Evolutionary conservation across 1,140 invertebrate genomes (phyloP).

Genomic region (Gonatopus flavifemur): DNA sequence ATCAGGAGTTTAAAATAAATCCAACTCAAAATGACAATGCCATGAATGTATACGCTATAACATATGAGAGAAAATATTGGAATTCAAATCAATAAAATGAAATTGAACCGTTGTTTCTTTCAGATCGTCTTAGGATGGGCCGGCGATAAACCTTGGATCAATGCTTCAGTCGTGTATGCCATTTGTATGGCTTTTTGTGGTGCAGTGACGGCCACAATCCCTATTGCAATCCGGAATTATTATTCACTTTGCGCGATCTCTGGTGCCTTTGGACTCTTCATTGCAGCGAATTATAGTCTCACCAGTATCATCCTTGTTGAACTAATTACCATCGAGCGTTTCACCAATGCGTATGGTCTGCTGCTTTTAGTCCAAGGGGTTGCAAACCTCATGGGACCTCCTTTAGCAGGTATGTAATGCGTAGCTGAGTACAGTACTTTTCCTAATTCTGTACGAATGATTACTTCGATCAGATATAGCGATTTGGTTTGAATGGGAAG

Average conservation of each 20-base stretch:
- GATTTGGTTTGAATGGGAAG: too few relatives aligned
- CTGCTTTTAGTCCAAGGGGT: constrained; percentile 85
- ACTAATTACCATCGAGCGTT: constrained; percentile 80
- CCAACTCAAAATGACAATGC: too few relatives aligned
- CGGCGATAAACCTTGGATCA: constrained; percentile 77
- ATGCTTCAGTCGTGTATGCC: constrained; percentile 75
- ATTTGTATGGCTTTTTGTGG: constrained; percentile 79
- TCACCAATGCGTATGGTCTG: constrained; percentile 88
- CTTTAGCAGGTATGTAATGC: constrained; percentile 74
- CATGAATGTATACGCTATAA: too few relatives aligned
- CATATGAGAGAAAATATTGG: neutral
- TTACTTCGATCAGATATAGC: too few relatives aligned
- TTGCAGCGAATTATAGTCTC: constrained; percentile 85
- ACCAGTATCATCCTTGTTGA: constrained; percentile 86
- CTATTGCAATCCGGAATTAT: constrained; percentile 65
- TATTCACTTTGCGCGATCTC: constrained; percentile 63
- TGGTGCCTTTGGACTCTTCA: constrained; percentile 79
- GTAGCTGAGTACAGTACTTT: neutral
- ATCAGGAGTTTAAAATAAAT: too few relatives aligned
- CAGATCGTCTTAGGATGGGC: constrained; percentile 86
- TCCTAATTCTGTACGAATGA: too few relatives aligned
- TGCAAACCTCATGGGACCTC: constrained; percentile 84
- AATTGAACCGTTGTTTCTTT: constrained; percentile 30
- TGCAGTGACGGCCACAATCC: constrained; percentile 69
- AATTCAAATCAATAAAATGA: neutral